These are phyloP conservation scores for Coregonus sp. DNA, from an alignment of 2,797 vertebrate species.

Conservation along the genomic window DNA sequence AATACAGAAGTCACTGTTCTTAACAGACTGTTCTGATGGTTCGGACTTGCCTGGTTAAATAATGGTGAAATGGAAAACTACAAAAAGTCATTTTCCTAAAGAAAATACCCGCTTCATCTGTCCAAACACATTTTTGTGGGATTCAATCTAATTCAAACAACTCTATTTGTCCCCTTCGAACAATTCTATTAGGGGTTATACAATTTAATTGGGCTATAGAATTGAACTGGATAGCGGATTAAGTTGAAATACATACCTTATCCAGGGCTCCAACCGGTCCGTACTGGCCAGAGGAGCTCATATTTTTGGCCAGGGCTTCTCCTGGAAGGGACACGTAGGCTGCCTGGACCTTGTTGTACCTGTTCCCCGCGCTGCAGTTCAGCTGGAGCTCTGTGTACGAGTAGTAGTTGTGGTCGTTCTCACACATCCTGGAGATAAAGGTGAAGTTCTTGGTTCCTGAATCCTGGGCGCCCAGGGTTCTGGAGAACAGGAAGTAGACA, in stretches of 20 bases:
- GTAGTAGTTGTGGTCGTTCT: slow-evolving; percentile 84
- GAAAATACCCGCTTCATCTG: too few species aligned
- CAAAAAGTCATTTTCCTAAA: too few species aligned
- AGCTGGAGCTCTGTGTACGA: slow-evolving; percentile 95
- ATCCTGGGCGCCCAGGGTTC: slow-evolving; percentile 77
- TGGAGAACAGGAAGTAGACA: slow-evolving; percentile 92
- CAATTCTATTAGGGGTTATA: too few species aligned
- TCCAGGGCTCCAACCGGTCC: slow-evolving; percentile 42
- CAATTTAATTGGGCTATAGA: too few species aligned
- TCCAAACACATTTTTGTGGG: too few species aligned
- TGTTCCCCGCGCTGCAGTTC: slow-evolving; percentile 74
- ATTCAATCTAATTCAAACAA: too few species aligned
- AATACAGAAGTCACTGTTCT: too few species aligned
- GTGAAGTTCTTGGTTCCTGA: slow-evolving; percentile 79
- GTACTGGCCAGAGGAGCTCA: slow-evolving; percentile 33
- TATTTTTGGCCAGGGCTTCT: slow-evolving; percentile 44
- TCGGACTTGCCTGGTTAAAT: too few species aligned
- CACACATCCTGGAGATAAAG: slow-evolving; percentile 87
- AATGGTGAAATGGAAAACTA: too few species aligned
- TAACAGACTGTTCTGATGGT: too few species aligned
- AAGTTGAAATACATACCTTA: slow-evolving; percentile 28
- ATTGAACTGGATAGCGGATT: too few species aligned
- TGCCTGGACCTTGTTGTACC: slow-evolving; percentile 58
- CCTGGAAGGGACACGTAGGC: slow-evolving; percentile 65
- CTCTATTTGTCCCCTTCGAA: too few species aligned